Evolutionary conservation across 1,140 invertebrate genomes (phyloP).

Genomic region (Cherax quadricarinatus): DNA sequence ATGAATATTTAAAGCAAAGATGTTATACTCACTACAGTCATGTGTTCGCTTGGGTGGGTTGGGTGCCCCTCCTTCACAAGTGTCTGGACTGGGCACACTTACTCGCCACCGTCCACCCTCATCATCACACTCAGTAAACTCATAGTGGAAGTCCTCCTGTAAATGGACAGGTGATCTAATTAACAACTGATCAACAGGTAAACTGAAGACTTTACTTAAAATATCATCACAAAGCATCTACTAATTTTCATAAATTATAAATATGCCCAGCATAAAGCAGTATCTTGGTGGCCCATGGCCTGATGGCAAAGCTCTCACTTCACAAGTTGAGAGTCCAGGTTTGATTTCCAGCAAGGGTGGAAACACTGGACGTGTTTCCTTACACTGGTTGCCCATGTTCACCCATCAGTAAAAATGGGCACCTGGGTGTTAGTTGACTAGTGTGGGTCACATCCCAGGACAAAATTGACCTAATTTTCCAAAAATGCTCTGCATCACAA

Average conservation of each 20-base stretch:
- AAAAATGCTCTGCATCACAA: too few relatives aligned
- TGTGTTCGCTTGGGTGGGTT: constrained; percentile 78
- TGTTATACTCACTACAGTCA: constrained; percentile 78
- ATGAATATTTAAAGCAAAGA: too few relatives aligned
- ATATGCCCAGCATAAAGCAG: background rate
- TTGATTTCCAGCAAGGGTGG: too few relatives aligned
- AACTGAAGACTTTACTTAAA: background rate
- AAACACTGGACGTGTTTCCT: too few relatives aligned
- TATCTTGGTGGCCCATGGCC: background rate
- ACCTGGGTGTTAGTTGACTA: too few relatives aligned
- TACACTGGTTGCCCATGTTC: too few relatives aligned
- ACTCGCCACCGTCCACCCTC: constrained; percentile 80
- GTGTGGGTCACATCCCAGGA: too few relatives aligned
- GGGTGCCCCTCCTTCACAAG: constrained; percentile 77
- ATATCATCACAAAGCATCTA: background rate
- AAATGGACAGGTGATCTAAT: background rate
- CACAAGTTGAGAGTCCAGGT: too few relatives aligned
- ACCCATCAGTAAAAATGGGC: too few relatives aligned
- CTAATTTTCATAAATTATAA: background rate
- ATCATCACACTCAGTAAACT: constrained; percentile 81
- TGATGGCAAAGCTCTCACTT: too few relatives aligned
- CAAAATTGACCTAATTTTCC: too few relatives aligned
- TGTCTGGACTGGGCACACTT: constrained; percentile 78
- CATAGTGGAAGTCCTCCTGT: constrained; percentile 80
- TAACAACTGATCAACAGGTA: background rate